Conservation (phyloP, 2,113 vertebrate species). For the Pseudorectes ferrugineus region DNA sequence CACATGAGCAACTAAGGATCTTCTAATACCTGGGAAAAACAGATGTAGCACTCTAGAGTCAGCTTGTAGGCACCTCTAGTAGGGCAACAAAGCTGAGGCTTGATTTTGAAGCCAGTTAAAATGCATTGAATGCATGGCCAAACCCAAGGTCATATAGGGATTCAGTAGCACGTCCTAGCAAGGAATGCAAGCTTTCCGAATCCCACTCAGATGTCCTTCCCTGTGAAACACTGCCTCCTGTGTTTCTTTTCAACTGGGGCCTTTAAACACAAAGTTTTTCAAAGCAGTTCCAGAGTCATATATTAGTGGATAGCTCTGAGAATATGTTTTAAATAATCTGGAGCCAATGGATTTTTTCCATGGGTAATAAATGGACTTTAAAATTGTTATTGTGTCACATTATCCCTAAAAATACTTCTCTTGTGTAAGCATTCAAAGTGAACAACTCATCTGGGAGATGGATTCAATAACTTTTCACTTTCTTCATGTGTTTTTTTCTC, state of each 20-base stretch:
- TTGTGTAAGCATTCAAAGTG: background rate
- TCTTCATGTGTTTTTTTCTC: background rate
- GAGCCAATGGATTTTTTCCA: background rate
- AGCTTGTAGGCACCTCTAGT: background rate
- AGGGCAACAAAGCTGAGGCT: background rate
- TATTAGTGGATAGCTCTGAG: background rate
- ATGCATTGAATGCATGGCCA: background rate
- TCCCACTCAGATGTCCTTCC: background rate
- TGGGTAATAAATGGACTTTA: background rate
- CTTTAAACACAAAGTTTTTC: background rate
- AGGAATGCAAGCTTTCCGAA: background rate
- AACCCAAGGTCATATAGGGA: background rate
- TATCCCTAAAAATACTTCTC: background rate
- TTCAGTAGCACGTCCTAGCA: accelerated
- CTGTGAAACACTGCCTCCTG: background rate
- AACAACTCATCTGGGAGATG: background rate
- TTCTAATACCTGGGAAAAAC: background rate
- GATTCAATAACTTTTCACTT: background rate
- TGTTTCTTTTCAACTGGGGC: background rate
- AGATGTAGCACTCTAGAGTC: background rate
- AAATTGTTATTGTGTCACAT: background rate
- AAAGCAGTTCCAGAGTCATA: background rate
- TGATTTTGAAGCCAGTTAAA: background rate
- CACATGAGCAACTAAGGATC: background rate
- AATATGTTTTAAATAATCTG: background rate